These are phyloP conservation scores for Drosophila peninsularis DNA, from an alignment of 2,888 invertebrate genomes.

Conservation along the genomic window DNA sequence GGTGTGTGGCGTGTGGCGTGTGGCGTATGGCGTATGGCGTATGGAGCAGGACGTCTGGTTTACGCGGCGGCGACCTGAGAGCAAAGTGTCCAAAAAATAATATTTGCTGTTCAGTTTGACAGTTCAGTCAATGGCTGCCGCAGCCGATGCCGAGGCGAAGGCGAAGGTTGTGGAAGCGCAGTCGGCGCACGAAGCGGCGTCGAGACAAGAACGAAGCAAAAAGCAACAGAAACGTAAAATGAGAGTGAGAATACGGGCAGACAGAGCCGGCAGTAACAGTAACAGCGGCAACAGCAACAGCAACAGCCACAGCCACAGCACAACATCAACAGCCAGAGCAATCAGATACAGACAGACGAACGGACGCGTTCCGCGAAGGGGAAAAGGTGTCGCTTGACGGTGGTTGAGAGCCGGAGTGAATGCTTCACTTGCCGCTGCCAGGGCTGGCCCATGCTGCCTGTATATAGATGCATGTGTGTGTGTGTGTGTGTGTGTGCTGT, in stretches of 20 bases:
- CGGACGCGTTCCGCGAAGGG: slow-evolving; percentile 37
- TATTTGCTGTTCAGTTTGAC: slow-evolving; percentile 81
- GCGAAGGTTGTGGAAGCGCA: slow-evolving; percentile 29
- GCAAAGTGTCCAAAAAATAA: slow-evolving; percentile 85
- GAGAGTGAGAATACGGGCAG: slow-evolving; percentile 54
- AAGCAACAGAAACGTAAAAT: slow-evolving; percentile 44
- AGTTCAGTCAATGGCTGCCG: slow-evolving; percentile 69
- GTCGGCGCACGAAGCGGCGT: slow-evolving; percentile 40
- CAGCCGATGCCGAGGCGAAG: slow-evolving; percentile 39
- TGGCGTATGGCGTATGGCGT: slow-evolving; percentile 65
- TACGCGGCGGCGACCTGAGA: slow-evolving; percentile 82
- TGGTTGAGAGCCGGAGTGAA: slow-evolving; percentile 60
- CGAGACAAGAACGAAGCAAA: slow-evolving; percentile 59
- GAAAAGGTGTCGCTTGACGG: slow-evolving; percentile 63
- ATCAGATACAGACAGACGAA: slow-evolving; percentile 59
- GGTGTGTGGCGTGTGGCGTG: slow-evolving; percentile 55
- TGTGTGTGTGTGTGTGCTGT: not conserved
- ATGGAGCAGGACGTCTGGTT: slow-evolving; percentile 81
- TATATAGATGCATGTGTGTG: not conserved
- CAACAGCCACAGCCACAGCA: slow-evolving; percentile 17
- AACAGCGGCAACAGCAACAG: slow-evolving; percentile 21
- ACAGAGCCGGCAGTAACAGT: slow-evolving; percentile 34
- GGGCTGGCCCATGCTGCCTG: slow-evolving; percentile 8
- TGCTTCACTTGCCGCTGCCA: slow-evolving; percentile 25
- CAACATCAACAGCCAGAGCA: slow-evolving; percentile 30